Evolutionary conservation across 2,888 invertebrate species (phyloP).

Genomic region (Lasiommata megera): DNA sequence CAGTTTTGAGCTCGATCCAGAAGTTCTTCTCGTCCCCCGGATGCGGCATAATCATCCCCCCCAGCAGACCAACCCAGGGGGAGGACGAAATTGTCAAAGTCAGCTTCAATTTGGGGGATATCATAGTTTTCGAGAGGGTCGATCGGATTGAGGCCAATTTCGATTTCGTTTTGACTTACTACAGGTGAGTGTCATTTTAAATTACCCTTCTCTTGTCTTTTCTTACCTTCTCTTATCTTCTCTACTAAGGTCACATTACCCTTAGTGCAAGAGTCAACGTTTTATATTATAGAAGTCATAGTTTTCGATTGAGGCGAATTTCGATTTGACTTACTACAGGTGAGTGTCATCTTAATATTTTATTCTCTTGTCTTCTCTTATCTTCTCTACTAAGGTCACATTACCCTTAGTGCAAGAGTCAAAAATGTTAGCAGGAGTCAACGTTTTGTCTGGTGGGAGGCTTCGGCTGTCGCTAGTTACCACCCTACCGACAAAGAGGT

Average conservation of each 20-base stretch:
- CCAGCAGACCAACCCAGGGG: slow-evolving; percentile 42
- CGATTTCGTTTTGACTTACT: slow-evolving; percentile 45
- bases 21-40: slow-evolving; percentile 59
- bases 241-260: too few species aligned
- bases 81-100: slow-evolving; percentile 39
- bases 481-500: too few species aligned
- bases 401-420: too few species aligned
- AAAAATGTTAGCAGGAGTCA: too few species aligned
- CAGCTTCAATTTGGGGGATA: slow-evolving; percentile 34
- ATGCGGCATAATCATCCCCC: slow-evolving; percentile 63
- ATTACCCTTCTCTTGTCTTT: not conserved
- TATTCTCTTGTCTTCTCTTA: not conserved
- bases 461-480: too few species aligned
- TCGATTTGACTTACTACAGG: slow-evolving; percentile 50
- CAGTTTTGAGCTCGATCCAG: slow-evolving; percentile 57
- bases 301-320: slow-evolving; percentile 36
- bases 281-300: too few species aligned
- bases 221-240: too few species aligned
- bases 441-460: too few species aligned
- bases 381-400: too few species aligned
- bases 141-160: slow-evolving; percentile 37
- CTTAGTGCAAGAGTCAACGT: too few species aligned
- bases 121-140: slow-evolving; percentile 34
- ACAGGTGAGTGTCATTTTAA: slow-evolving; percentile 44
- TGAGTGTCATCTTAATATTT: slow-evolving; percentile 31